A percentile compares a stretch with the other conserved stretches of the same genome.
Evolutionary conservation across 2,113 vertebrate genomes (phyloP).

Genomic region (Psilopsiagon aymara): DNA sequence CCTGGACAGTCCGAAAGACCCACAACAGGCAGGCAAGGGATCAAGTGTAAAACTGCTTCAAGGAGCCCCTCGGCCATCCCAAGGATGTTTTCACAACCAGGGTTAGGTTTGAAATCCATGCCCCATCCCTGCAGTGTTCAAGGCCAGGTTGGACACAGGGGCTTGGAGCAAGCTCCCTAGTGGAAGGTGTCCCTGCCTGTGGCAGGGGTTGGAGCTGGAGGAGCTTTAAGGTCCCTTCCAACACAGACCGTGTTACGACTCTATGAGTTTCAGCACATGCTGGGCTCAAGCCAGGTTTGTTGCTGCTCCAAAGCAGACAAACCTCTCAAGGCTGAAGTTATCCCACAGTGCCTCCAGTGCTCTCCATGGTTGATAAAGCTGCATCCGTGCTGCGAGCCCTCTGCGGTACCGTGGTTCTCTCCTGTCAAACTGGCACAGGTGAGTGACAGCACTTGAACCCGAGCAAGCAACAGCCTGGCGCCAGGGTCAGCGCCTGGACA

Average conservation of each 20-base stretch:
- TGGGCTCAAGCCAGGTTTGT: not conserved
- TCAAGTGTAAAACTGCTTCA: not conserved
- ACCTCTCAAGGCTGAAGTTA: not conserved
- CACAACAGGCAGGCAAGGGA: not conserved
- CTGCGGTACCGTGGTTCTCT: rapidly evolving
- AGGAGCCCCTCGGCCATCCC: rapidly evolving
- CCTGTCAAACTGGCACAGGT: no score
- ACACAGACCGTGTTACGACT: not conserved
- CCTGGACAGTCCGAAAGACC: not conserved
- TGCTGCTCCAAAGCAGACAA: not conserved
- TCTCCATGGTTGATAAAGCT: not conserved
- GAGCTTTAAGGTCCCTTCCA: not conserved
- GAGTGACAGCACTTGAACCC: not conserved
- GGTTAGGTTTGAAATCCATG: not conserved
- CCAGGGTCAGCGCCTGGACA: rapidly evolving
- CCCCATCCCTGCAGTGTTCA: not conserved
- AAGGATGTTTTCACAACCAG: no score
- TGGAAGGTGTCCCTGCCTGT: not conserved
- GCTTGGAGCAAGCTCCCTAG: not conserved
- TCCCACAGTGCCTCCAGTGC: not conserved
- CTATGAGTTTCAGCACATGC: not conserved
- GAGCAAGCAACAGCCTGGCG: no score
- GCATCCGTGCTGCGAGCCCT: rapidly evolving
- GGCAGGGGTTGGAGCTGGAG: not conserved
- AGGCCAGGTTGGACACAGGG: not conserved